Evolutionary conservation across 1,140 invertebrate genomes (phyloP).

Genomic region (Contarinia nasturtii): DNA sequence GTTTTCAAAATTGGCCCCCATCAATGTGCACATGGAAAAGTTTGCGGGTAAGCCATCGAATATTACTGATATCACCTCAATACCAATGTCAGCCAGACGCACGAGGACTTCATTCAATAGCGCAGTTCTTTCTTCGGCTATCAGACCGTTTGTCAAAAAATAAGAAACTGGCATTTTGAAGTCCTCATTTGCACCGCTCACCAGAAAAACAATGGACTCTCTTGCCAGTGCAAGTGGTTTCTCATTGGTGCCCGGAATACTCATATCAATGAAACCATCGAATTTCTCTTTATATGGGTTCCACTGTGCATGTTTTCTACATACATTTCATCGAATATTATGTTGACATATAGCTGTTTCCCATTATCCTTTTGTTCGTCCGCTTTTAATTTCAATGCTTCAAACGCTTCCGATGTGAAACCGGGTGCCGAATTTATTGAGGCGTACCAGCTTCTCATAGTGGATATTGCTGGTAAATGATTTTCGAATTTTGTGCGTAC

Average conservation of each 20-base stretch:
- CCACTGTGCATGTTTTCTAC: background rate
- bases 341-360: background rate
- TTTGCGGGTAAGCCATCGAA: background rate
- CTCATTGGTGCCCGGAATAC: background rate
- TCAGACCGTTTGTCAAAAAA: background rate
- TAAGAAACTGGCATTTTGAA: background rate
- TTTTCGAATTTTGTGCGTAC: conserved; percentile 15
- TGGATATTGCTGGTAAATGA: conserved; percentile 14
- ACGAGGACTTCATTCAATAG: background rate
- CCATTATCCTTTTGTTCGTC: background rate
- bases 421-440: background rate
- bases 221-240: background rate
- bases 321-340: background rate
- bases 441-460: conserved; percentile 17
- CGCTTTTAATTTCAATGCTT: background rate
- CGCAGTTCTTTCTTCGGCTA: background rate
- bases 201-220: conserved; percentile 7
- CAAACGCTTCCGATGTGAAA: background rate
- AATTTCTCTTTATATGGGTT: background rate
- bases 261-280: background rate
- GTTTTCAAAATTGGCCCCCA: background rate
- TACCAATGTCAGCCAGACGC: background rate
- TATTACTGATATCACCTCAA: background rate
- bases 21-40: background rate
- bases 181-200: background rate